A percentile compares a stretch with the other conserved stretches of the same genome.
Conservation (phyloP, 2,888 invertebrate genomes). For the Tryphoninae sp. region DNA sequence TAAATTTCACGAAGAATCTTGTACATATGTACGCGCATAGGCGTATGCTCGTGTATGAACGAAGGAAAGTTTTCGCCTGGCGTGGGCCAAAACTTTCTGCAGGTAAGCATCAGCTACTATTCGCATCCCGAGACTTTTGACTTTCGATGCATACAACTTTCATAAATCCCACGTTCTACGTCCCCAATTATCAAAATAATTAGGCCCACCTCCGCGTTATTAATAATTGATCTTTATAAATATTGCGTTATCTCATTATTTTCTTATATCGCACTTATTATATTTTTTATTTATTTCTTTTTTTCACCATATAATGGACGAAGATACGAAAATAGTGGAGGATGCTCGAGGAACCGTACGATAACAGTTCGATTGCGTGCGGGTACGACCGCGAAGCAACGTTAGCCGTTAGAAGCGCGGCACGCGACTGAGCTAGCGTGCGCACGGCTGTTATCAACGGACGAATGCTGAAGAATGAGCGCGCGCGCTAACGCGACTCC, state of each 20-base stretch:
- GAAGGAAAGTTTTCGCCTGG: neutral
- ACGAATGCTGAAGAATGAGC: constrained; percentile 8
- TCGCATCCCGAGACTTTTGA: constrained; percentile 1
- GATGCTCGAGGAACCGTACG: constrained; percentile 48
- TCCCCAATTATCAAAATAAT: neutral
- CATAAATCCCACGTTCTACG: neutral
- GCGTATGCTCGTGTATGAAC: neutral
- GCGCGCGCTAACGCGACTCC: constrained; percentile 24
- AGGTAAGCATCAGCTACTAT: constrained; percentile 6
- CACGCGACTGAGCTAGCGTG: constrained; percentile 62
- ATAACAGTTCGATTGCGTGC: constrained; percentile 31
- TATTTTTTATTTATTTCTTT: neutral
- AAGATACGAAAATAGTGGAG: neutral
- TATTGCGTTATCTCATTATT: constrained; percentile 18
- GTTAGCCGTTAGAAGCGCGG: constrained; percentile 62
- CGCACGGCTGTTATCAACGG: constrained; percentile 22
- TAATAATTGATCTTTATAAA: neutral
- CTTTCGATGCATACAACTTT: constrained; percentile 7
- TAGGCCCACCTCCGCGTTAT: neutral
- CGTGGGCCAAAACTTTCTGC: constrained; percentile 19
- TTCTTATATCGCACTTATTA: neutral
- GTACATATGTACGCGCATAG: neutral
- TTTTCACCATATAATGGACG: neutral
- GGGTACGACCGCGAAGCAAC: constrained; percentile 29
- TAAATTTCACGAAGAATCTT: neutral